Evolutionary conservation across 2,797 vertebrate species (phyloP), one percentile per base, ranked within the genome.

Genomic region (Ceryle rudis): DNA sequence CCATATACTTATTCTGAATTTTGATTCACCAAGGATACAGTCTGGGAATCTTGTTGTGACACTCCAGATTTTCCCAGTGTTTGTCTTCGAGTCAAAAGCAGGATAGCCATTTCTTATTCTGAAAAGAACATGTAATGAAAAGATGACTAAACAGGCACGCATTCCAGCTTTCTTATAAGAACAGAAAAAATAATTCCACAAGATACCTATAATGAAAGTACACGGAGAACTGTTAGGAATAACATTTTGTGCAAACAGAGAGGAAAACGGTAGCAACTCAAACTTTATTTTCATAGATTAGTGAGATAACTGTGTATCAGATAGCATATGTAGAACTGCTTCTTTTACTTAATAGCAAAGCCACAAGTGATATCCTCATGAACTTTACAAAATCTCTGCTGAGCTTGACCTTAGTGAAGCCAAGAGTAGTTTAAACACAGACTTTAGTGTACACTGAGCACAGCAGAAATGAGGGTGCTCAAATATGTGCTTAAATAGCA

Each of bases 41-140:
- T 86, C 54, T 26, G 98, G 97, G 90, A 98, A 97, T 16, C 51
- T 80, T 51, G 95, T 97, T n/a, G 66, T 1, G 0, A 90, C 23
- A 54, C 97, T 98, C 97, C 97, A 98, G 79, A 98, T 96, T 83
- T 74, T 98, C 37, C 98, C 97, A 0, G 94, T 93, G n/a, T 98
- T 98, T 47, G 96, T 96, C 65, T 96, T 82, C 35, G 89, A 81
- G 54, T 97, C 96, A 71, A 47, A 77, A 66, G 97, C 93, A 71
- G 69, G 75, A 64, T 97, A 98, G 3, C 46, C 28, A 29, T 37
- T 96, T 93, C 94, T 97, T 91, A 98, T 75, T 89, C 98, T 98
- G 96, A 46, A 95, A 96, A 90, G 78, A 14, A 93, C 1, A 47
- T 1, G 7, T 19, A 9, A 70, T 55, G 21, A 60, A 44, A 55